Conservation (phyloP, 1,140 invertebrate species). For the Papilio glaucus region DNA sequence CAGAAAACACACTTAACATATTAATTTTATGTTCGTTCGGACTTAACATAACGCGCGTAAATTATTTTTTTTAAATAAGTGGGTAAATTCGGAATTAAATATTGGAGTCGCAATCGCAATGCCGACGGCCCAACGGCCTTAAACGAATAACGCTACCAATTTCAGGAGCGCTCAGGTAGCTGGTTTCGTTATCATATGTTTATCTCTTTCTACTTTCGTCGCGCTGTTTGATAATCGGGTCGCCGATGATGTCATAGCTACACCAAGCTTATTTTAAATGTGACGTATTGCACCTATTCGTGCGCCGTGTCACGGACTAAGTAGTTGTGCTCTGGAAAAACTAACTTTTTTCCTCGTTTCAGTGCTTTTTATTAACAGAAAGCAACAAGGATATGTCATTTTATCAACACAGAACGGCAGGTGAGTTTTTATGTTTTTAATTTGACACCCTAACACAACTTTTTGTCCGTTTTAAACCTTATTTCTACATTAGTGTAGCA, state of each 20-base stretch:
- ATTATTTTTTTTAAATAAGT: slow-evolving; percentile 2
- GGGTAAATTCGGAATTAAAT: slow-evolving; percentile 50
- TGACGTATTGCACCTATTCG: slow-evolving; percentile 70
- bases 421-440: slow-evolving; percentile 53
- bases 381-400: slow-evolving; percentile 58
- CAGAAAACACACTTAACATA: too few relatives aligned
- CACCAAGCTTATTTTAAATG: slow-evolving; percentile 72
- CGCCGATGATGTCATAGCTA: slow-evolving; percentile 71
- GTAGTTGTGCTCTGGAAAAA: slow-evolving; percentile 38
- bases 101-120: slow-evolving; percentile 24
- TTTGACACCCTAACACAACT: slow-evolving; percentile 19
- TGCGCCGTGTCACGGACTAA: slow-evolving; percentile 54
- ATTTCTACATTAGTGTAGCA: background rate
- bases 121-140: slow-evolving; percentile 56
- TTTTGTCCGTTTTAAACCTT: background rate
- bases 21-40: too few relatives aligned
- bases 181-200: slow-evolving; percentile 46
- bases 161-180: slow-evolving; percentile 41
- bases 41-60: background rate
- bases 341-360: background rate
- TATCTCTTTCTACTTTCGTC: slow-evolving; percentile 50
- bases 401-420: slow-evolving; percentile 59
- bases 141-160: slow-evolving; percentile 52
- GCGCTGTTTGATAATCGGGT: slow-evolving; percentile 66
- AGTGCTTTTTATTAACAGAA: slow-evolving; percentile 40